phyloP scores from a whole-genome alignment of 2,888 invertebrate species.

The Girardia tigrina region DNA sequence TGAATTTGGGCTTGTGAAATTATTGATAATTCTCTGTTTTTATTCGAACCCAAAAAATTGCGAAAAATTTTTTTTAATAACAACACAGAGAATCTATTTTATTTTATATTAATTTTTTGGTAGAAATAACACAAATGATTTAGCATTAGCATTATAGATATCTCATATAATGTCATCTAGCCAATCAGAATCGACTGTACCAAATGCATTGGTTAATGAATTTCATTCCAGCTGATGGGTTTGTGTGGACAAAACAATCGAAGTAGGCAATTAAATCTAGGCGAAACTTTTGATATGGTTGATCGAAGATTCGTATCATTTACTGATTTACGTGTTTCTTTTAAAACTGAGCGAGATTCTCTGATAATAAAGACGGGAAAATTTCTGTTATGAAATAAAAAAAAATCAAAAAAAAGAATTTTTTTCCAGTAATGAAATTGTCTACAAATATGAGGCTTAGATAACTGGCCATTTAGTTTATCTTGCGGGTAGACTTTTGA shows the following conservation, averaged over 20 bases:
- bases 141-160: conserved; percentile 20
- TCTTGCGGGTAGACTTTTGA: conserved; percentile 19
- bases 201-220: conserved; percentile 12
- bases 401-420: too few relatives aligned
- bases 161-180: neutral
- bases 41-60: too few relatives aligned
- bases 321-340: conserved; percentile 18
- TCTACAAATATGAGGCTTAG: neutral
- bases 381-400: too few relatives aligned
- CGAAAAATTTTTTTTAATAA: too few relatives aligned
- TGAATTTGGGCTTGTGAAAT: too few relatives aligned
- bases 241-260: conserved; percentile 20
- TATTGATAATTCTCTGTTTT: too few relatives aligned
- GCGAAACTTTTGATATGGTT: conserved; percentile 17
- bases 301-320: conserved; percentile 23
- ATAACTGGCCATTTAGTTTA: conserved; percentile 17
- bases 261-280: conserved; percentile 23
- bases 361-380: conserved; percentile 1
- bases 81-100: too few relatives aligned
- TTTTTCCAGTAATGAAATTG: neutral
- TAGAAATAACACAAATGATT: conserved; percentile 15
- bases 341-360: neutral
- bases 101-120: too few relatives aligned
- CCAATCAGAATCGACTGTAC: conserved; percentile 9
- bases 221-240: neutral